Evolutionary conservation across 2,888 invertebrate species (phyloP).

Genomic region (Platerodrilus igneus): DNA sequence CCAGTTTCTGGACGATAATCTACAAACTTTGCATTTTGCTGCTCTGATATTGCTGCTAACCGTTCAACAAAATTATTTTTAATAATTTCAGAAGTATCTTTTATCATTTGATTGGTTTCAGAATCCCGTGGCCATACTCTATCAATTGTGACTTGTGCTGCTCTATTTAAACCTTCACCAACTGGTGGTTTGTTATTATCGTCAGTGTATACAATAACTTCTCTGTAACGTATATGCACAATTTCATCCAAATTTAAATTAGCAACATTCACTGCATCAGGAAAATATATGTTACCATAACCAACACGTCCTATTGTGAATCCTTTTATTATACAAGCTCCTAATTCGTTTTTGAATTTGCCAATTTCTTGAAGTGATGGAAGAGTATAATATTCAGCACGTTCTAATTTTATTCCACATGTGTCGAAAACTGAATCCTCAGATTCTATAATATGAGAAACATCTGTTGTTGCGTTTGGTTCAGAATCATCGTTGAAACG

Average conservation of each 20-base stretch:
- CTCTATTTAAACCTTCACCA: constrained; percentile 79
- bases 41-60: constrained; percentile 76
- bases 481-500: too few species aligned
- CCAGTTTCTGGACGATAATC: constrained; percentile 95
- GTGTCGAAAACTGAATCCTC: too few species aligned
- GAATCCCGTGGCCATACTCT: constrained; percentile 92
- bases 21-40: constrained; percentile 85
- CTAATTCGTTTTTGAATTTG: constrained; percentile 66
- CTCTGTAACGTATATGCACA: constrained; percentile 91
- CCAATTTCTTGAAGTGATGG: constrained; percentile 79
- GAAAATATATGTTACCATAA: constrained; percentile 86
- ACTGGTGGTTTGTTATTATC: constrained; percentile 81
- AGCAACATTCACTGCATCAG: constrained; percentile 78
- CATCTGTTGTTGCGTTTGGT: too few species aligned
- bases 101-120: constrained; percentile 71
- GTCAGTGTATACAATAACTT: constrained; percentile 93
- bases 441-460: too few species aligned
- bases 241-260: constrained; percentile 80
- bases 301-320: constrained; percentile 85
- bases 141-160: constrained; percentile 88
- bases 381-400: constrained; percentile 87
- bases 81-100: constrained; percentile 69
- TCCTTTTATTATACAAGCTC: constrained; percentile 77
- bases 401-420: constrained; percentile 69
- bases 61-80: constrained; percentile 83